Conservation (phyloP, 1,140 invertebrate species). For the Copidosoma floridanum region DNA sequence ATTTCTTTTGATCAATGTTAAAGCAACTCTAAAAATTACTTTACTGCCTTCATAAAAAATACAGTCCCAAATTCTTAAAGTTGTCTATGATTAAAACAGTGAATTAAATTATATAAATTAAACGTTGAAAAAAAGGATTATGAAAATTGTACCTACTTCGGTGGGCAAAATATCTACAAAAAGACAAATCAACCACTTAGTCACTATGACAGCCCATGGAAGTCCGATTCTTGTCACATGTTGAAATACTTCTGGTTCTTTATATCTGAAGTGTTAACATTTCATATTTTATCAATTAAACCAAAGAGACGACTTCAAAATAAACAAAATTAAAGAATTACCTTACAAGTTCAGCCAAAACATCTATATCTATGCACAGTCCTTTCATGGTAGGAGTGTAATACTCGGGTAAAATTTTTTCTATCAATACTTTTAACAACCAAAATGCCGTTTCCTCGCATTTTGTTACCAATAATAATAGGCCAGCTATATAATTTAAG, state of each 20-base stretch:
- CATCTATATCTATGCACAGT: constrained; percentile 81
- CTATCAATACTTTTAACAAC: constrained; percentile 84
- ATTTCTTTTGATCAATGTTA: constrained; percentile 78
- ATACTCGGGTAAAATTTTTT: constrained; percentile 83
- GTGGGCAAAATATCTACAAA: constrained; percentile 88
- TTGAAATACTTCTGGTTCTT: constrained; percentile 75
- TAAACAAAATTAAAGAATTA: constrained; percentile 31
- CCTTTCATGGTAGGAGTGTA: constrained; percentile 87
- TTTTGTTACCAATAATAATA: constrained; percentile 81
- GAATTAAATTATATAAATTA: constrained; percentile 24
- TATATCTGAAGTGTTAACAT: constrained; percentile 57
- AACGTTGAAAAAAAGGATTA: constrained; percentile 1
- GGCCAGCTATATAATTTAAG: constrained; percentile 87
- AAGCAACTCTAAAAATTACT: constrained; percentile 79
- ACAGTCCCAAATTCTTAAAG: constrained; percentile 91
- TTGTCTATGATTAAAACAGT: constrained; percentile 63
- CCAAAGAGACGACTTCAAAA: background rate
- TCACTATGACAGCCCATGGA: constrained; percentile 83
- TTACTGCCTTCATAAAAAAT: constrained; percentile 92
- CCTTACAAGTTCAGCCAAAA: constrained; percentile 79
- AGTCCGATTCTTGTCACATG: constrained; percentile 76
- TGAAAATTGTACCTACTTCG: constrained; percentile 60
- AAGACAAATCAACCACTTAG: constrained; percentile 93
- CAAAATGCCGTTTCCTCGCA: constrained; percentile 89
- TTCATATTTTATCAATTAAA: background rate